A percentile compares a stretch with the other conserved stretches of the same genome.
Evolutionary conservation across 2,113 vertebrate genomes (phyloP).

Genomic region (Pterophyllum scalare): DNA sequence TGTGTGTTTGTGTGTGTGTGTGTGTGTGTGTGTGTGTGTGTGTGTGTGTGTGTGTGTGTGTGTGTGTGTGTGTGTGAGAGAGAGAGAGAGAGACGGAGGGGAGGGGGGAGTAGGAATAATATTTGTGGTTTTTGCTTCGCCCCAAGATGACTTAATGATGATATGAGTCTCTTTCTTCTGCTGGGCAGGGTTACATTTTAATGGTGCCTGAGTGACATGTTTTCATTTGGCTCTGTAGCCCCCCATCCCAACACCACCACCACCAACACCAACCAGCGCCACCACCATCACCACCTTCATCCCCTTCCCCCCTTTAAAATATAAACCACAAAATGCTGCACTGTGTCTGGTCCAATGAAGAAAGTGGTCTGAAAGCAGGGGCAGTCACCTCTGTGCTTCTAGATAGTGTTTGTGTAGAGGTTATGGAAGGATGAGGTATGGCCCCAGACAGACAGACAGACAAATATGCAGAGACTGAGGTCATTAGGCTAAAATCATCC

Average conservation of each 20-base stretch:
- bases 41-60: conserved; percentile 14
- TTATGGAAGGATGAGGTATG: conserved; percentile 17
- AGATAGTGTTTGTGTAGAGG: conserved; percentile 36
- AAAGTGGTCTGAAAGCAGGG: conserved; percentile 28
- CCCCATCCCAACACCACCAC: too few species aligned
- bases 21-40: conserved; percentile 5
- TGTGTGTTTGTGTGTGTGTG: not conserved
- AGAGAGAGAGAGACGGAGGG: too few species aligned
- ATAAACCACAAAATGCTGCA: conserved; percentile 43
- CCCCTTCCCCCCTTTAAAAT: conserved; percentile 55
- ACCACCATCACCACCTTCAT: conserved; percentile 25
- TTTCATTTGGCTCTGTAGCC: conserved; percentile 60
- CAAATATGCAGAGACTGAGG: conserved; percentile 53
- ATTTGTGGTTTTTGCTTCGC: conserved; percentile 71
- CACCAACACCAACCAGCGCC: not conserved
- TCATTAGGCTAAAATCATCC: conserved; percentile 50
- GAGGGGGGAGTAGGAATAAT: conserved; percentile 69
- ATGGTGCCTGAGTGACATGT: conserved; percentile 76
- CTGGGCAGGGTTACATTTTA: conserved; percentile 72
- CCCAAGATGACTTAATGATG: conserved; percentile 76
- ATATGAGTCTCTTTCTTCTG: conserved; percentile 74
- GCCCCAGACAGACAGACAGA: conserved; percentile 34
- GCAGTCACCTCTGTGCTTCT: conserved; percentile 17
- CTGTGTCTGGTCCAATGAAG: conserved; percentile 42
- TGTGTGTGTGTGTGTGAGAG: not conserved